Base-by-base conservation (phyloP, 2,888 invertebrate species). In the Athalia cordata region DNA sequence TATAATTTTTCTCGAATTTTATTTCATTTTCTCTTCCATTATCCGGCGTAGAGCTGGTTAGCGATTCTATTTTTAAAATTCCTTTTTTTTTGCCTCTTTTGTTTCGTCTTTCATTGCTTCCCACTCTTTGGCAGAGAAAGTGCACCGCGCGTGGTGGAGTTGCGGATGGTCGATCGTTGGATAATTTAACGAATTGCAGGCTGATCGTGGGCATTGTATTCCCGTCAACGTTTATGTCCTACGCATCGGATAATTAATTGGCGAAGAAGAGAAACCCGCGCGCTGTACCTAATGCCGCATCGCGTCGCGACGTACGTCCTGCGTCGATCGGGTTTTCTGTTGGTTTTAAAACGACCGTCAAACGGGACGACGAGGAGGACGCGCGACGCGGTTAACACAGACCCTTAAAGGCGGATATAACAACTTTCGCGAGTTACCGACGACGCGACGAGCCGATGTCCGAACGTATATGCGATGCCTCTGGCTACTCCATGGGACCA, bases 241-340 rank as follows among this genome's bases (percentile, higher is more conserved):
- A 52, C 45, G 72, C 8, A 72, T 29, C 29, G 29, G 29, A 29
- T 72, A 72, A 72, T 72, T 72, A 72, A 72, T 72, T 72, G 72
- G 72, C 59, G 13, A 9, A 68, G 52, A 29, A 15, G 64, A 72
- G 55, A 3, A 15, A 29, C 45, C 47, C n/a, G n/a, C n/a, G 43
- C 8, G 68, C 29, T 0, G 29, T 29, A 29, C 29, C 29, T 29
- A 29, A 29, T 29, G 29, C 29, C 29, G 29, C 29, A 29, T 29
- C 29, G 29, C 29, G n/a, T n/a, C n/a, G 29, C 29, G 29, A 29
- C 29, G 29, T 29, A 29, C 29, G 29, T 29, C 29, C 29, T 2
- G 29, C 29, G 29, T 29, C 29, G 29, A 29, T 29, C 29, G 29
- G 29, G 29, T 29, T 2, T 29, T 29, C 2, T 2, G 29, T 29